A percentile compares a stretch with the other conserved stretches of the same genome.
These are phyloP conservation scores for Odocoileus hemionus DNA, from an alignment of 2,113 vertebrate genomes.

Conservation along the genomic window DNA sequence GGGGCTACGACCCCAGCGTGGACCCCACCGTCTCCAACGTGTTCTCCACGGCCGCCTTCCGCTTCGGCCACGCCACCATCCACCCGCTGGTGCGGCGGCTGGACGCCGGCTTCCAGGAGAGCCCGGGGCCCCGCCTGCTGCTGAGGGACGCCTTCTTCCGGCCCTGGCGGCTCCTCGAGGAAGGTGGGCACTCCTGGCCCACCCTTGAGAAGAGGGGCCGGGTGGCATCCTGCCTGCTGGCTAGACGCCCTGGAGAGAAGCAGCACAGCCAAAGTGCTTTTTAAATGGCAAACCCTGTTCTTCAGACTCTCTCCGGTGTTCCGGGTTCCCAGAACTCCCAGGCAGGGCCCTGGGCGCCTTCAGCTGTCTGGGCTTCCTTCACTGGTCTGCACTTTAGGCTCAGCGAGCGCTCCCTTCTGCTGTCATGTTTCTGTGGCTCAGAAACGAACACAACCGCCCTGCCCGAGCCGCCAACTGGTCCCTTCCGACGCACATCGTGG, in stretches of 20 bases:
- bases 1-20: slow-evolving; percentile 84
- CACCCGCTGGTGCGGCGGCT: slow-evolving; percentile 83
- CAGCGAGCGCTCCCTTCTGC: background rate
- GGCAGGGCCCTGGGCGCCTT: background rate
- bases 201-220: fast-evolving
- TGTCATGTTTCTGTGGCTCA: background rate
- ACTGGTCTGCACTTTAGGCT: fast-evolving
- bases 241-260: background rate
- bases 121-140: slow-evolving; percentile 79
- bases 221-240: background rate
- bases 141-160: slow-evolving; percentile 91
- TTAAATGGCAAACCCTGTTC: fast-evolving
- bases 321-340: background rate
- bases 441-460: background rate
- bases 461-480: fast-evolving
- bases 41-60: slow-evolving; percentile 95
- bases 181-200: slow-evolving; percentile 81
- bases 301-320: background rate
- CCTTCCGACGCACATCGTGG: fast-evolving
- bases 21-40: slow-evolving; percentile 91
- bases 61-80: slow-evolving; percentile 93
- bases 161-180: slow-evolving; percentile 92
- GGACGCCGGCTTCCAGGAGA: slow-evolving; percentile 85
- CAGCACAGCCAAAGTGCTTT: background rate
- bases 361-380: fast-evolving